These are phyloP conservation scores for Rhinoraja longicauda DNA, from an alignment of 2,797 vertebrate genomes.

Conservation along the genomic window DNA sequence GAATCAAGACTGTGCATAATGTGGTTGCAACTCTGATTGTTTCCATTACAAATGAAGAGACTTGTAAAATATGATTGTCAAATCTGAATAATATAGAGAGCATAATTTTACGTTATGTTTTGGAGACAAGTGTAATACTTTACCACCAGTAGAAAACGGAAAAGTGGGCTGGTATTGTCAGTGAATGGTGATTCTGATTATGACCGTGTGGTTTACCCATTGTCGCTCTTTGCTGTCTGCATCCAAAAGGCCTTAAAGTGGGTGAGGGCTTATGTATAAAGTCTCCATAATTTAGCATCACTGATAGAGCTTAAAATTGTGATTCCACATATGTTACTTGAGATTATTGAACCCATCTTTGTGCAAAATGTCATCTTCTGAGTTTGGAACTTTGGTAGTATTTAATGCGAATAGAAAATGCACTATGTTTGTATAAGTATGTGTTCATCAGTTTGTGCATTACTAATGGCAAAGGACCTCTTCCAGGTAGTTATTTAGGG, in stretches of 20 bases:
- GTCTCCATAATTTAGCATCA: background rate
- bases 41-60: background rate
- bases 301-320: background rate
- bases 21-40: background rate
- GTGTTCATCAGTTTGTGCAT: background rate
- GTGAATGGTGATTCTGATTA: background rate
- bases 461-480: background rate
- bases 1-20: background rate
- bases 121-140: background rate
- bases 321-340: background rate
- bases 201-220: background rate
- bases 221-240: background rate
- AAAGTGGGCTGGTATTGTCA: background rate
- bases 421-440: background rate
- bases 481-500: background rate
- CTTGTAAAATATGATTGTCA: background rate
- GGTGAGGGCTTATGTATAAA: background rate
- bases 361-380: background rate
- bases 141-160: background rate
- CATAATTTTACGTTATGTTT: background rate
- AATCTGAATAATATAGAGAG: background rate
- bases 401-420: background rate
- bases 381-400: background rate
- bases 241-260: background rate
- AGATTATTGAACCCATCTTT: background rate